These are phyloP conservation scores for Tetragnatha versicolor DNA, from an alignment of 1,140 invertebrate genomes.

Conservation along the genomic window DNA sequence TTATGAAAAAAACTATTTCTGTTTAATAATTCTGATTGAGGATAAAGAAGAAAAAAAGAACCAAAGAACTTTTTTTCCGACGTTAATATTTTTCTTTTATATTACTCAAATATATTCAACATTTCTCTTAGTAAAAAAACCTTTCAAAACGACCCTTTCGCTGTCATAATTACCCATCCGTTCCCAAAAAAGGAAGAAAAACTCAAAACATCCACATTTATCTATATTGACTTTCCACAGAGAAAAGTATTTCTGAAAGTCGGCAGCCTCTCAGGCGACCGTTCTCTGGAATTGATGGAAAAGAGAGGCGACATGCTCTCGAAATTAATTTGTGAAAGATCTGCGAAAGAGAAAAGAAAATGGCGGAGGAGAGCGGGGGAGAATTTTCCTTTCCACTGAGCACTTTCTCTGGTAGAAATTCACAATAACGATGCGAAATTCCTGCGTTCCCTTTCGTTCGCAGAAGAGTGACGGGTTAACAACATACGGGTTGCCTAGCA, in stretches of 20 bases:
- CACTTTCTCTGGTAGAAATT: conserved; percentile 18
- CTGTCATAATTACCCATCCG: background rate
- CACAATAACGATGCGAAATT: conserved; percentile 26
- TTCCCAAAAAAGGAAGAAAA: background rate
- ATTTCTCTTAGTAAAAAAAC: too few species aligned
- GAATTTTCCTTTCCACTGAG: conserved; percentile 35
- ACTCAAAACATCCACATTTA: background rate
- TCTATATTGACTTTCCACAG: background rate
- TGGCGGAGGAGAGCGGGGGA: background rate
- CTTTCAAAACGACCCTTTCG: background rate
- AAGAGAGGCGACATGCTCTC: conserved; percentile 15
- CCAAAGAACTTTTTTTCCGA: too few species aligned
- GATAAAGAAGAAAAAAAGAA: too few species aligned
- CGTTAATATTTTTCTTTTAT: too few species aligned
- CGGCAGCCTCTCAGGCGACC: background rate
- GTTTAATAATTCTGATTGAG: too few species aligned
- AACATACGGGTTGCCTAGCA: conserved; percentile 44
- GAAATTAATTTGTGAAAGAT: conserved; percentile 48
- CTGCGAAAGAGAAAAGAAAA: background rate
- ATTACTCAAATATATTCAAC: too few species aligned
- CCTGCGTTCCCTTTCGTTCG: background rate
- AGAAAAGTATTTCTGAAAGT: conserved; percentile 6
- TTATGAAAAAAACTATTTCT: too few species aligned
- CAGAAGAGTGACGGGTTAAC: conserved; percentile 40
- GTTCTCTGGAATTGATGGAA: background rate